Evolutionary conservation across 92 coral and sea anemone species (phyloP), one percentile per base, ranked within the genome.

Genomic region (Porites evermanni): DNA sequence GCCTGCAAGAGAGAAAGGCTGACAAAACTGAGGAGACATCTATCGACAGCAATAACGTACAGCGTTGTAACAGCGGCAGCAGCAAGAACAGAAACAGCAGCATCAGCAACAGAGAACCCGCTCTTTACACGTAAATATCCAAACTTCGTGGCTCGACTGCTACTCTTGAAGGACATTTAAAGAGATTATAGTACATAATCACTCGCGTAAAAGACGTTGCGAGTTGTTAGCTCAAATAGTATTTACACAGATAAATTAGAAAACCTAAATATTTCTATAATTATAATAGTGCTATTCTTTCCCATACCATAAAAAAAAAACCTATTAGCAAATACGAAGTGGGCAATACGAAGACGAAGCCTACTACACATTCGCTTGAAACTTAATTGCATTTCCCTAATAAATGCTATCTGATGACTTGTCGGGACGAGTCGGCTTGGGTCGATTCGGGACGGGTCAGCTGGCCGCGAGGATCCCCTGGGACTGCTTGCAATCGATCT

Each of bases 401-500:
- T 54, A 73, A 74, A 74, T 73, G 44, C 12, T 32, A 70, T 26
- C 16, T 54, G 70, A 84, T 6, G 73, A 54, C 89, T 77, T 77
- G 74, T 59, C 74, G 87, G 81, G 29, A 47, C 88, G 71, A 64
- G 73, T 4, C 50, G 74, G 72, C 54, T 5, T 74, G 74, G 32
- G 74, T 59, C 53, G 20, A 68, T 51, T 56, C 87, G 71, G 86
- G 77, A 21, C 86, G 2, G 68, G 74, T 79, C 86, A 88, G 82
- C 83, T 76, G 53, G 82, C 77, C 6, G 83, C 51, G 59, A 95
- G 79, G 82, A 87, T 92, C 67, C 93, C 92, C 75, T 93, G 94
- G 53, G 98, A 94, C 81, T 85, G 98, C 95, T 94, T 94, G 83
- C 98, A 97, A 92, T 97, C 99, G 83, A 97, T 88, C 92, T 97